Evolutionary conservation across 2,888 invertebrate genomes (phyloP), one percentile per base, ranked within the genome.

Genomic region (Pardosa pseudoannulata): DNA sequence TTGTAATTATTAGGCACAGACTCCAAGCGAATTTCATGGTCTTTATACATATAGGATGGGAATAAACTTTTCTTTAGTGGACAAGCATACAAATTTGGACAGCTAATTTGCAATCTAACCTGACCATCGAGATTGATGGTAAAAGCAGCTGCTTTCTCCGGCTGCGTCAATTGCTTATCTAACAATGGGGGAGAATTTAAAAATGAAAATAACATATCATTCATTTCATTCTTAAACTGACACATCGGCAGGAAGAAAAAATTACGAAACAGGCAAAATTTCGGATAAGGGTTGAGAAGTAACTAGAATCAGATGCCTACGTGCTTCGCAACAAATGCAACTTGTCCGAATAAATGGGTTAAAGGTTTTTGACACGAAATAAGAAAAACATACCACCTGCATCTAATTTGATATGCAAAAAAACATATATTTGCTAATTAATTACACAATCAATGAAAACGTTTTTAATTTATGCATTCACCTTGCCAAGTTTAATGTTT

Each of bases 401-500:
- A 23, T 56, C 19, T 56, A 23, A 56, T 56, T 56, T 23, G 1
- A 23, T 3, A 56, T 56, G 56, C 56, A 56, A 56, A 56, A 56
- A 56, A 16, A 23, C 2, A 46, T 9, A 16, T 16, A 13, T 7
- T 5, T 5, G 36, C 11, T 36, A 36, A 11, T 36, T 36, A 46
- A 16, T 16, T n/a, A 16, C 2, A 16, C 13, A 13, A 13, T 23
- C 3, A 0, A 23, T 16, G 16, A 19, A 19, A 56, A 2, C 2
- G n/a, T 56, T 56, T 56, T 56, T 23, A 56, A 56, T 5, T 56
- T 56, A 56, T 56, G 56, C 13, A 56, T 23, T 56, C 56, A 56
- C 56, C 56, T 56, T 56, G 56, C 23, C 23, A 56, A 23, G 1
- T 56, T 9, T 16, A 56, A 56, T 23, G 56, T 19, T 23, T 16